These are phyloP conservation scores for Pycnomerus fuliginosus DNA, from an alignment of 2,888 invertebrate genomes.

Conservation along the genomic window DNA sequence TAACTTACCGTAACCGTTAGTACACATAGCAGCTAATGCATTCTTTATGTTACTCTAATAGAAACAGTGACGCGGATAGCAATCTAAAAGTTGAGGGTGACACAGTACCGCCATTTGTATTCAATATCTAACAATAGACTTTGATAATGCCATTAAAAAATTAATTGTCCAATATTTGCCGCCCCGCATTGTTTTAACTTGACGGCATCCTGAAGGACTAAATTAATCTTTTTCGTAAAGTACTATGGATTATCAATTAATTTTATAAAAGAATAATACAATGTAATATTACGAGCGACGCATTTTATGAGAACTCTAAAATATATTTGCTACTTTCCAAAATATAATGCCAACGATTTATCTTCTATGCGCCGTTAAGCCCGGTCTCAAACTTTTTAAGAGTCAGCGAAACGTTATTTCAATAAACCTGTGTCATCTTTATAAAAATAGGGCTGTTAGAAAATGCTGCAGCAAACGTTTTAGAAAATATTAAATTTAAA, in stretches of 20 bases:
- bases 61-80: constrained; percentile 47
- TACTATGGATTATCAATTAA: constrained; percentile 12
- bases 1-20: constrained; percentile 48
- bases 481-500: constrained; percentile 4
- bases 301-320: constrained; percentile 37
- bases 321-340: constrained; percentile 40
- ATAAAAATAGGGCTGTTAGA: constrained; percentile 40
- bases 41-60: constrained; percentile 51
- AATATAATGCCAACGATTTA: constrained; percentile 38
- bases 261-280: no score
- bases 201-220: no score
- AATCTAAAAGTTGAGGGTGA: constrained; percentile 40
- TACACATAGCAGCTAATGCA: constrained; percentile 49
- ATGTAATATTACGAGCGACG: no score
- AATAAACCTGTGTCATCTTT: constrained; percentile 44
- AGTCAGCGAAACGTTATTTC: constrained; percentile 44
- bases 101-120: constrained; percentile 32
- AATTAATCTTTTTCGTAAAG: no score
- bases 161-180: constrained; percentile 34
- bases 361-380: constrained; percentile 43
- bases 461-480: constrained; percentile 36
- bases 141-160: constrained; percentile 33
- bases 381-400: constrained; percentile 35
- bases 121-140: constrained; percentile 27
- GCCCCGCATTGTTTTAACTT: no score